Evolutionary conservation across 2,113 vertebrate species (phyloP).

Genomic region (Tursiops truncatus): DNA sequence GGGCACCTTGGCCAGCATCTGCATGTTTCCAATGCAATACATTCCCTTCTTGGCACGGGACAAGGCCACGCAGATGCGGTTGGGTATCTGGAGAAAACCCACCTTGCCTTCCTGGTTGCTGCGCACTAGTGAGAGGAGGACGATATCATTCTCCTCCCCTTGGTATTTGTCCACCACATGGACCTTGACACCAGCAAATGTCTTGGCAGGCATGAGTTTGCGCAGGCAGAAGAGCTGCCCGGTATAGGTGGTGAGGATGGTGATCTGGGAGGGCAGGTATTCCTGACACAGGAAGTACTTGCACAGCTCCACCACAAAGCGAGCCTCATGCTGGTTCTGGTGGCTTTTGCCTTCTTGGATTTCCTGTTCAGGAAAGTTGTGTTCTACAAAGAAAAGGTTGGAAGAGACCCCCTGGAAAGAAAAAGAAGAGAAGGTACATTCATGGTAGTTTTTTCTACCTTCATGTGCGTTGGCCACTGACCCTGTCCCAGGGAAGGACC

Average conservation of each 20-base stretch:
- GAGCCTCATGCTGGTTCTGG: constrained; percentile 92
- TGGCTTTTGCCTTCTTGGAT: constrained; percentile 94
- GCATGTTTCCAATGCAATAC: constrained; percentile 92
- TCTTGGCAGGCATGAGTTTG: constrained; percentile 87
- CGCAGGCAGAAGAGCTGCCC: constrained; percentile 93
- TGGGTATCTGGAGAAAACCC: constrained; percentile 94
- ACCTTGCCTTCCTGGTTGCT: constrained; percentile 89
- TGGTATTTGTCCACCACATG: constrained; percentile 98
- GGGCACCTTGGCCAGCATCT: constrained; percentile 88
- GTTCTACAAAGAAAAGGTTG: constrained; percentile 94
- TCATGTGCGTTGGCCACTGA: background rate
- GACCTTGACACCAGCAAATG: constrained; percentile 91
- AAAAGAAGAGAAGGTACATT: background rate
- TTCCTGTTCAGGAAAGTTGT: constrained; percentile 87
- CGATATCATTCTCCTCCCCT: constrained; percentile 96
- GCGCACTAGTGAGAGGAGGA: constrained; percentile 94
- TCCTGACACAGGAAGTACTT: constrained; percentile 91
- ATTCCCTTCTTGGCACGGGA: constrained; percentile 96
- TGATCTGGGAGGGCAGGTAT: constrained; percentile 93
- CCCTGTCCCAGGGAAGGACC: background rate
- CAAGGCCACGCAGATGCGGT: constrained; percentile 94
- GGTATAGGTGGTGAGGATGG: constrained; percentile 95
- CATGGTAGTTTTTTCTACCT: background rate
- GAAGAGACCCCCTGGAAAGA: constrained; percentile 88
- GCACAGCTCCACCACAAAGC: constrained; percentile 92